Percentiles rank a stretch among this genome's conserved stretches.
These are phyloP conservation scores for Notechis scutatus DNA, from an alignment of 2,113 vertebrate species.

Conservation along the genomic window DNA sequence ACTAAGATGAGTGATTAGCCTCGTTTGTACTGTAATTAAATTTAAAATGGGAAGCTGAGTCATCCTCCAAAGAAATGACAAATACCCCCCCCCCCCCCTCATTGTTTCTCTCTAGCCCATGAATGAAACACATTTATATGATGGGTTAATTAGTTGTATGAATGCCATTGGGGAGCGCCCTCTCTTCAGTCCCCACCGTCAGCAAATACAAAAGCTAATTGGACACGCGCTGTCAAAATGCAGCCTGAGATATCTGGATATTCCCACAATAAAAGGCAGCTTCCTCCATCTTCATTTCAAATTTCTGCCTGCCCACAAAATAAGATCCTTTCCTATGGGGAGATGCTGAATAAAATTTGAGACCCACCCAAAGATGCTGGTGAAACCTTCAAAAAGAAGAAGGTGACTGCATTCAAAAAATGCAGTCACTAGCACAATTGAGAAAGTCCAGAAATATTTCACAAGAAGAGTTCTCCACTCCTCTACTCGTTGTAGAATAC, in stretches of 20 bases:
- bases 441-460: too few species aligned
- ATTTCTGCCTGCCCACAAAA: slow-evolving; percentile 13
- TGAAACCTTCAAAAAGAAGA: neutral
- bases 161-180: slow-evolving; percentile 31
- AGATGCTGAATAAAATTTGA: neutral
- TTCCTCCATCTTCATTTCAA: slow-evolving; percentile 27
- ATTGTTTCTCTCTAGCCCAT: slow-evolving; percentile 61
- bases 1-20: slow-evolving; percentile 70
- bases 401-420: neutral
- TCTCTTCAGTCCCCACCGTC: slow-evolving; percentile 31
- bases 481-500: too few species aligned
- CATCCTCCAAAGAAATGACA: slow-evolving; percentile 72
- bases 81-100: slow-evolving; percentile 50
- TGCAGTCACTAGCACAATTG: too few species aligned
- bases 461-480: too few species aligned
- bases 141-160: slow-evolving; percentile 71
- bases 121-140: slow-evolving; percentile 66
- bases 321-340: slow-evolving; percentile 32
- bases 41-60: slow-evolving; percentile 70
- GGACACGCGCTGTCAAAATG: slow-evolving; percentile 46
- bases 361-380: neutral
- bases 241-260: slow-evolving; percentile 28
- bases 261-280: slow-evolving; percentile 21
- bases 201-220: slow-evolving; percentile 67
- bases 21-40: slow-evolving; percentile 78